Conservation (phyloP, 2,888 invertebrate genomes). For the Nomada lathburiana region DNA sequence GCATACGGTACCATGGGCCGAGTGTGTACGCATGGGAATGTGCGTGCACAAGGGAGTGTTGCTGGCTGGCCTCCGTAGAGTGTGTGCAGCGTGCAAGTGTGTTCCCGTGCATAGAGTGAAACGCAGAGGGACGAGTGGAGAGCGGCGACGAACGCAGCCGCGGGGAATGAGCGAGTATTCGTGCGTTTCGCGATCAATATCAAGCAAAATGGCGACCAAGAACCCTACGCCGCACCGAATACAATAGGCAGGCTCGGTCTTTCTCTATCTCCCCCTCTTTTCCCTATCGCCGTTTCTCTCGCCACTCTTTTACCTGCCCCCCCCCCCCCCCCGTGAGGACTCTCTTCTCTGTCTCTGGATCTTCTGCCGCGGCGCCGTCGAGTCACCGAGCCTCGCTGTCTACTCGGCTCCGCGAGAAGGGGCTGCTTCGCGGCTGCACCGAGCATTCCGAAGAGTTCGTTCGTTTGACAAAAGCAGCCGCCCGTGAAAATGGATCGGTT, state of each 20-base stretch:
- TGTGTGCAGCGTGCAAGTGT: not conserved
- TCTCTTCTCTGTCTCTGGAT: constrained; percentile 56
- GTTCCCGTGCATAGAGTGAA: not conserved
- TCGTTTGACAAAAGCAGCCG: not conserved
- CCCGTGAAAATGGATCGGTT: not conserved
- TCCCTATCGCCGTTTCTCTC: constrained; percentile 24
- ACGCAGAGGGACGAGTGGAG: constrained; percentile 64
- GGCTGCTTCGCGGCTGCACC: constrained; percentile 8
- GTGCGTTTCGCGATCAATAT: constrained; percentile 84
- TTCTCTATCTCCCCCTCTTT: constrained; percentile 45
- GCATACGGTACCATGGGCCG: not conserved
- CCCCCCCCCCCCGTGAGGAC: constrained; percentile 47
- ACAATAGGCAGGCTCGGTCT: constrained; percentile 79
- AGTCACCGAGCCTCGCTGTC: constrained; percentile 36
- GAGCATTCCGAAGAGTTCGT: constrained; percentile 19
- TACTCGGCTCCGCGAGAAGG: constrained; percentile 18
- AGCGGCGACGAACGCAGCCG: constrained; percentile 62
- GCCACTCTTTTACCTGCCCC: constrained; percentile 39
- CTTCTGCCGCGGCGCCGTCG: constrained; percentile 60
- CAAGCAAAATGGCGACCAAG: constrained; percentile 84
- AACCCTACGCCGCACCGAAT: constrained; percentile 81
- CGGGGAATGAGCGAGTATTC: constrained; percentile 77
- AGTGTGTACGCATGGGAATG: not conserved
- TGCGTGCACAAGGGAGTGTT: not conserved
- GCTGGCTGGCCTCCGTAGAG: not conserved